Evolutionary conservation across 2,113 vertebrate species (phyloP).

Genomic region (Zeus faber): DNA sequence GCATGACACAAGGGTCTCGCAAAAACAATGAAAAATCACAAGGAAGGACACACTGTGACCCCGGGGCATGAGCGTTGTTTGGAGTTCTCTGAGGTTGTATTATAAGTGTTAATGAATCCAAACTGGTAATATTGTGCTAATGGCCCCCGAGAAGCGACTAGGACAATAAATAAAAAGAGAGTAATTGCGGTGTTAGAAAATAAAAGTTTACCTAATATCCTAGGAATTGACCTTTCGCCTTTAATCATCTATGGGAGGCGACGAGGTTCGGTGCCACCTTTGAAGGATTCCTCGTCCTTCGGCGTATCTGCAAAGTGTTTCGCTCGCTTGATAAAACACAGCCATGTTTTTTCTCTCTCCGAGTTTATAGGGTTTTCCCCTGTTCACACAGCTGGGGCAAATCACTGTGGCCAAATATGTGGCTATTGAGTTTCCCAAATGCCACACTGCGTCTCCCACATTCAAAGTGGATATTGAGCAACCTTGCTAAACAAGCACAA

Average conservation of each 20-base stretch:
- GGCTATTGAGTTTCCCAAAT: constrained; percentile 43
- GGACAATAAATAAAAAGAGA: constrained; percentile 57
- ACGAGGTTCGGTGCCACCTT: constrained; percentile 27
- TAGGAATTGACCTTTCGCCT: constrained; percentile 37
- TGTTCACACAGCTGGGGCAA: constrained; percentile 61
- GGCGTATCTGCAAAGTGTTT: constrained; percentile 20
- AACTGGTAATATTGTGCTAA: constrained; percentile 63
- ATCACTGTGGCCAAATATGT: constrained; percentile 45
- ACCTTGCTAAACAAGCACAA: constrained; percentile 29
- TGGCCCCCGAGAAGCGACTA: constrained; percentile 32
- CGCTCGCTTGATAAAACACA: constrained; percentile 48
- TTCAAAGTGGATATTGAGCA: constrained; percentile 45
- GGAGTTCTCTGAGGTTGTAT: constrained; percentile 31
- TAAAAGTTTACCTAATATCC: constrained; percentile 4
- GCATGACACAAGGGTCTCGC: constrained; percentile 42
- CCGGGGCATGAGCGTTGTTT: constrained; percentile 24
- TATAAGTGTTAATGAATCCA: constrained; percentile 37
- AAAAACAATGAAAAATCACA: constrained; percentile 14
- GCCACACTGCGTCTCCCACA: constrained; percentile 47
- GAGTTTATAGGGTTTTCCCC: background rate
- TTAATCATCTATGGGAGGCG: constrained; percentile 23
- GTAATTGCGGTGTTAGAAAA: constrained; percentile 45
- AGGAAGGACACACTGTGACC: background rate
- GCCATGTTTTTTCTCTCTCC: constrained; percentile 24
- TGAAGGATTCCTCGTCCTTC: background rate